Conservation (phyloP, 2,797 vertebrate genomes). For the Melanotaenia maccullochi region DNA sequence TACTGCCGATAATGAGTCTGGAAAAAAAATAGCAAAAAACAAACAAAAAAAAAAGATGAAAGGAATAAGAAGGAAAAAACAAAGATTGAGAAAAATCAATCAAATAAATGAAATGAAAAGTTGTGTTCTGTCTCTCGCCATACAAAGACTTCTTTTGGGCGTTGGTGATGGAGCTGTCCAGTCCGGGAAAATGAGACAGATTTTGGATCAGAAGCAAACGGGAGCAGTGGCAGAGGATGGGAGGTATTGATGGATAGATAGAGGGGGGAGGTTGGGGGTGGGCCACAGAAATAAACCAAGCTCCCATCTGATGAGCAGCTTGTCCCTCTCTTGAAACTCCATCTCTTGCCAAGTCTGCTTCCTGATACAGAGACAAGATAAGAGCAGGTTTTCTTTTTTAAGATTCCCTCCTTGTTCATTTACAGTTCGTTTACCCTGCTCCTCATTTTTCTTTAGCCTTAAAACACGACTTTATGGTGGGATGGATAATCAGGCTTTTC, state of each 20-base stretch:
- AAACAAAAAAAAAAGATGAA: slow-evolving; percentile 9
- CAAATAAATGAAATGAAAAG: slow-evolving; percentile 77
- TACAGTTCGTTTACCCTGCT: neutral
- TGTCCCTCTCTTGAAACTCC: slow-evolving; percentile 81
- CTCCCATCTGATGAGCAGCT: slow-evolving; percentile 88
- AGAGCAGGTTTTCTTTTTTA: slow-evolving; percentile 72
- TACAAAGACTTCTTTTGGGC: slow-evolving; percentile 68
- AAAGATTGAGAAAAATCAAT: slow-evolving; percentile 70
- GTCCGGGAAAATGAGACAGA: slow-evolving; percentile 69
- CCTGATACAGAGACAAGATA: slow-evolving; percentile 81
- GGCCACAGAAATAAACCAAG: slow-evolving; percentile 81
- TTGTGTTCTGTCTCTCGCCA: slow-evolving; percentile 70
- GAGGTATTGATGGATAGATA: slow-evolving; percentile 37
- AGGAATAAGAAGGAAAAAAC: slow-evolving; percentile 16
- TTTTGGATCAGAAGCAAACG: slow-evolving; percentile 77
- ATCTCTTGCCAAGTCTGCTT: slow-evolving; percentile 79
- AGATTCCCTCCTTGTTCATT: slow-evolving; percentile 61
- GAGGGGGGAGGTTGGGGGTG: slow-evolving; percentile 29
- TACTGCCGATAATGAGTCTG: slow-evolving; percentile 73
- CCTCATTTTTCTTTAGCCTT: slow-evolving; percentile 47
- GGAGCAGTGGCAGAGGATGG: slow-evolving; percentile 64
- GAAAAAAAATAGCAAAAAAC: slow-evolving; percentile 12
- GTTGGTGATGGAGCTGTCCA: slow-evolving; percentile 74
- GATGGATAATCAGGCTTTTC: slow-evolving; percentile 65
- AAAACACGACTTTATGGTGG: slow-evolving; percentile 47